Base-by-base conservation (phyloP, 2,797 vertebrate genomes). In the Acipenser oxyrinchus region DNA sequence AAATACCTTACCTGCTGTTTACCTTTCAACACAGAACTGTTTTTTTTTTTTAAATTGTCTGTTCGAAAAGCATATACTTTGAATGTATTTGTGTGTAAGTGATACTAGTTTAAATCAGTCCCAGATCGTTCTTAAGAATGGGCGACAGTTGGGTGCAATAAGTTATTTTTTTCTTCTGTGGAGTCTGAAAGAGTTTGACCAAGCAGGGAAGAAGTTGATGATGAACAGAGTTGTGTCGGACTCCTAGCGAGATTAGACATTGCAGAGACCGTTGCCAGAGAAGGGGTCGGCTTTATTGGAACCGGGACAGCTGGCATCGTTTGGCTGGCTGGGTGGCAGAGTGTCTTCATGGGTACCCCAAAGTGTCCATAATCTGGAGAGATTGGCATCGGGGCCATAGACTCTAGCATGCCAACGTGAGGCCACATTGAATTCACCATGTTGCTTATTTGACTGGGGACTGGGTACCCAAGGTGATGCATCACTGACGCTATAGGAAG, bases 341-440 rank as follows among this genome's bases (percentile, higher is more conserved):
- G 84, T 61, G 94, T 89, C 78, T 99, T 99, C 66, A 95, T 83
- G 0, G 95, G 92, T 73, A 97, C 80, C 2, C 94, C 87, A 78
- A 99, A 99, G 6, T 93, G 88, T 48, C 90, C 88, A 67, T 97
- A 99, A 49, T 99, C 96, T 0, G 93, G 85, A 0, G 92, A 78
- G 8, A 92, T 75, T 0, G 93, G 87, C 76, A 95, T 79, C 0
- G 90, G 78, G 1, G 90, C 80, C 79, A 93, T 87, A 13, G 93
- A 86, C 71, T 98, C 95, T 78, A 98, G 88, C 82, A 97, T 86
- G 12, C 96, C 94, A 62, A 97, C 88, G 73, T 96, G 95, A 0
- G 95, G 95, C 96, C 96, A 99, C 87, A 98, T 88, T 6, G 95
- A 95, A 78, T 92, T 86, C 71, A 98, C 93, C 79, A 98, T 84